These are phyloP conservation scores for Anodontia alba DNA, from an alignment of 2,888 invertebrate species.

Conservation along the genomic window DNA sequence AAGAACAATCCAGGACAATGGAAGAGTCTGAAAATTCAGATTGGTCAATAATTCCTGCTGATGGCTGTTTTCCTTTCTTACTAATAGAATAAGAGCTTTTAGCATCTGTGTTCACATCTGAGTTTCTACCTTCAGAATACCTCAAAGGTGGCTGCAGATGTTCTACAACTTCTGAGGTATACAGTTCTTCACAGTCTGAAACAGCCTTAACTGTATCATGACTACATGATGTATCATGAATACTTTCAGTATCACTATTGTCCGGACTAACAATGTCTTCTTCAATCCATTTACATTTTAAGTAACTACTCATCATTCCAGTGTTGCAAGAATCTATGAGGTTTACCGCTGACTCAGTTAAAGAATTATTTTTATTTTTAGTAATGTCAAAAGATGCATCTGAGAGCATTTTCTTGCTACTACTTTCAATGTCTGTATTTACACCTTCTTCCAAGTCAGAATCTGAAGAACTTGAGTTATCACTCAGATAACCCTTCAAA, in stretches of 20 bases:
- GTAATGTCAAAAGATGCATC: too few species aligned
- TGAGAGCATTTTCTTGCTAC: too few species aligned
- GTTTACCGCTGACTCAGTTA: neutral
- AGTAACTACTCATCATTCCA: neutral
- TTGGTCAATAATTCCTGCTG: neutral
- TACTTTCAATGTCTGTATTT: too few species aligned
- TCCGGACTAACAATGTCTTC: neutral
- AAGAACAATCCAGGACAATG: neutral
- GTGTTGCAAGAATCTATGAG: neutral
- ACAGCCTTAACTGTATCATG: neutral
- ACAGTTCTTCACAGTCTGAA: neutral
- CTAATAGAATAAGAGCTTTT: neutral
- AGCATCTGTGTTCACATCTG: neutral
- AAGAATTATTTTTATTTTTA: too few species aligned
- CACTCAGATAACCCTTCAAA: neutral
- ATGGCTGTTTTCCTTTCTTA: neutral
- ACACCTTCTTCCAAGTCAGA: neutral
- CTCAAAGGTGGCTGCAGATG: neutral
- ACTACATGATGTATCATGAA: neutral
- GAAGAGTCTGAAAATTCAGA: neutral
- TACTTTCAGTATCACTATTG: conserved; percentile 8
- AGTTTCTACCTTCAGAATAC: neutral
- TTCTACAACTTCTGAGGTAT: neutral
- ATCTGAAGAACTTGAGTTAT: neutral
- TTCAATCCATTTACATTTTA: conserved; percentile 4